Conservation (phyloP, 2,797 vertebrate species). For the Scolopax rusticola region DNA sequence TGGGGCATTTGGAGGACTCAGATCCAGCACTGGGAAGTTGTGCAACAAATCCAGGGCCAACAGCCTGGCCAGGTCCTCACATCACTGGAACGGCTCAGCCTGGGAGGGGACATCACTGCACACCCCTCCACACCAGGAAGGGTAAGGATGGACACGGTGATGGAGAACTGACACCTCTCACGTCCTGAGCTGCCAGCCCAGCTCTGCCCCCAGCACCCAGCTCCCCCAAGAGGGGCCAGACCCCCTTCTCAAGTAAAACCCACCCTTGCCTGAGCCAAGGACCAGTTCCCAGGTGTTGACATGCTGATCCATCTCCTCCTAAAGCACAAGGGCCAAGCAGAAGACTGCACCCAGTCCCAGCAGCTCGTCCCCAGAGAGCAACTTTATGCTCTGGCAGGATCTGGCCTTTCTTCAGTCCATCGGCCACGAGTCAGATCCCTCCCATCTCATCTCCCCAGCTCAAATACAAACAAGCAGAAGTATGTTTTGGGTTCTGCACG, state of each 20-base stretch:
- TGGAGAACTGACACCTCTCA: neutral
- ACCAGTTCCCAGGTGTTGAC: neutral
- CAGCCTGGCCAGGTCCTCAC: rapidly evolving
- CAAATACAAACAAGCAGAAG: rapidly evolving
- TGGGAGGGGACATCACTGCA: neutral
- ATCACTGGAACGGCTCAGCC: neutral
- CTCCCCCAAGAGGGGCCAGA: neutral
- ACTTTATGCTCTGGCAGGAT: neutral
- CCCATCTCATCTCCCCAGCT: neutral
- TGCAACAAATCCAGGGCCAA: neutral
- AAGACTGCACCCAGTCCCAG: neutral
- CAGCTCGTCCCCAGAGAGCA: neutral
- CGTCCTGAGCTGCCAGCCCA: neutral
- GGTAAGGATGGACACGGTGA: rapidly evolving
- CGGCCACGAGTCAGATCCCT: neutral
- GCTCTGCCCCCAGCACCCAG: neutral
- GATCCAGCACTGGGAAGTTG: rapidly evolving
- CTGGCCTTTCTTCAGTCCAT: neutral
- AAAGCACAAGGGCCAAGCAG: neutral
- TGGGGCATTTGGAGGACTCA: rapidly evolving
- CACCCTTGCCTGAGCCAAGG: neutral
- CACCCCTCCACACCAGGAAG: rapidly evolving
- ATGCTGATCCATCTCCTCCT: neutral
- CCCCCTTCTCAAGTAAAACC: neutral
- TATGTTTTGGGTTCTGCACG: neutral